phyloP scores from a whole-genome alignment of 2,113 vertebrate species.

The Archilochus colubris region DNA sequence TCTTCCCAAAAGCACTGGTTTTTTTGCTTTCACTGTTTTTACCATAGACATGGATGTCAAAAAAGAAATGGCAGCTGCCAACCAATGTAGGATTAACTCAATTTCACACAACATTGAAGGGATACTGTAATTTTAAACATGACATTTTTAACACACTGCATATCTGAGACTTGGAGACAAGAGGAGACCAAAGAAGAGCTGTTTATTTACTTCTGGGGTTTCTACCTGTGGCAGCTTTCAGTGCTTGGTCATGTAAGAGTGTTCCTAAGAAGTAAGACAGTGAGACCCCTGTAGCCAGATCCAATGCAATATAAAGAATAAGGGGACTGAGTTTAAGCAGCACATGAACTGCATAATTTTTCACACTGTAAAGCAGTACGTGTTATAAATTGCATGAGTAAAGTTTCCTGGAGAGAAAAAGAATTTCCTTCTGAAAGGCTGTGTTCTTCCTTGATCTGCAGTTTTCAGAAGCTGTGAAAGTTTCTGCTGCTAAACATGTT shows the following conservation, averaged over 20 bases:
- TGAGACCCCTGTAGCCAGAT: neutral
- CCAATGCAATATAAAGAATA: neutral
- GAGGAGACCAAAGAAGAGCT: neutral
- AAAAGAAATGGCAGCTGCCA: conserved; percentile 21
- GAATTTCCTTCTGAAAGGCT: neutral
- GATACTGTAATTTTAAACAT: neutral
- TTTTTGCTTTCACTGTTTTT: neutral
- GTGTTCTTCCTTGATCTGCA: neutral
- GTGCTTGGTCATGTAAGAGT: neutral
- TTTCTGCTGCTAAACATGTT: neutral
- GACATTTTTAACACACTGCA: neutral
- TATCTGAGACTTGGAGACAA: neutral
- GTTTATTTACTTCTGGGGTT: neutral
- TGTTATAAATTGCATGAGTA: neutral
- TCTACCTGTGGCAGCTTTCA: neutral
- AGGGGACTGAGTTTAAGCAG: neutral
- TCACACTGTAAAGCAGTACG: neutral
- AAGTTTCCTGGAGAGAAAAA: neutral
- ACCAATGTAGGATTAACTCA: neutral
- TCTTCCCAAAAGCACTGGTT: neutral
- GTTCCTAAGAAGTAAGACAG: neutral
- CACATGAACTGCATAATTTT: neutral
- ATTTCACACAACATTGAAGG: neutral
- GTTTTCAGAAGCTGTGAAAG: neutral
- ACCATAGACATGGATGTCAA: neutral